A percentile compares a stretch with the other conserved stretches of the same genome.
Conservation (phyloP, 35 echinoderm and acorn worm species). For the Anneissia japonica region DNA sequence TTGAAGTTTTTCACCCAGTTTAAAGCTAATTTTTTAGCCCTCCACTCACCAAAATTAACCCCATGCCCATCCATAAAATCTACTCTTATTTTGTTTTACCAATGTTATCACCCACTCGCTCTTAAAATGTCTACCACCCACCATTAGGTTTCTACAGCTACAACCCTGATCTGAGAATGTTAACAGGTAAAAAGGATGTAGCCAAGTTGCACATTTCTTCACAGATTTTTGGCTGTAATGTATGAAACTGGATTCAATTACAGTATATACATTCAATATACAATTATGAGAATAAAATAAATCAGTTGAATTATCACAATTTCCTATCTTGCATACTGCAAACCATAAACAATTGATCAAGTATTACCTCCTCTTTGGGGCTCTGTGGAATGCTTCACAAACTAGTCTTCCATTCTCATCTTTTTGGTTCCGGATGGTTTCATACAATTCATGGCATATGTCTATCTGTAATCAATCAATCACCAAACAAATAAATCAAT, state of each 20-base stretch:
- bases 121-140: too few relatives aligned
- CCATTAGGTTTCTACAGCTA: too few relatives aligned
- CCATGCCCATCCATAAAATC: too few relatives aligned
- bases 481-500: not conserved
- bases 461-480: constrained; percentile 26
- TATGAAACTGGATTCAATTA: not conserved
- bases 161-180: too few relatives aligned
- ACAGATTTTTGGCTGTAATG: not conserved
- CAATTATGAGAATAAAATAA: not conserved
- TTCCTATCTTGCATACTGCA: not conserved
- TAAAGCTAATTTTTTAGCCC: too few relatives aligned
- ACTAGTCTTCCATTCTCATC: constrained; percentile 62
- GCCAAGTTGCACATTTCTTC: too few relatives aligned
- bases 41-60: too few relatives aligned
- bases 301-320: not conserved
- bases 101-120: too few relatives aligned
- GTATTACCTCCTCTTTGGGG: constrained; percentile 81
- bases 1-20: too few relatives aligned
- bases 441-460: constrained; percentile 84
- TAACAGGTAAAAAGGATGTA: too few relatives aligned
- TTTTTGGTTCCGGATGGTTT: constrained; percentile 75
- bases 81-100: too few relatives aligned
- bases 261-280: not conserved
- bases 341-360: not conserved
- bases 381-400: constrained; percentile 82